phyloP scores from a whole-genome alignment of 2,113 vertebrate genomes.

The Alosa alosa region DNA sequence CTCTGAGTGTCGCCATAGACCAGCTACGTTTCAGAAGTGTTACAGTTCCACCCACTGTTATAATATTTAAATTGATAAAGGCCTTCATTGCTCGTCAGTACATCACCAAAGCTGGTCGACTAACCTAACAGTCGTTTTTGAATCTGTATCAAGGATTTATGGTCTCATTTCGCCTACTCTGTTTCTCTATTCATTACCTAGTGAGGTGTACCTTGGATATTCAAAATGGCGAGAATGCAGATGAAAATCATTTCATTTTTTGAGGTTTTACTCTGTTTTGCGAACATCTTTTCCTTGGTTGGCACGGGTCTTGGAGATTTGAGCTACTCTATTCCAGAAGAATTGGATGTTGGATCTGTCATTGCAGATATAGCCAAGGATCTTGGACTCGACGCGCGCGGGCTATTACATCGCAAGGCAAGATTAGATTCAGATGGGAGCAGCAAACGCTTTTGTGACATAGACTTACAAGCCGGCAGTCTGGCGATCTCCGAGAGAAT shows the following conservation, averaged over 20 bases:
- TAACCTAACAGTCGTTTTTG: no score
- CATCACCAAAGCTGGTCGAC: no score
- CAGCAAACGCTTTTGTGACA: slow-evolving; percentile 56
- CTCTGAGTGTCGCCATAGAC: slow-evolving; percentile 38
- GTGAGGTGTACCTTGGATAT: no score
- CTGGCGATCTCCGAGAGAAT: slow-evolving; percentile 57
- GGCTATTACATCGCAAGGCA: slow-evolving; percentile 68
- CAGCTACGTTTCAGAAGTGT: neutral
- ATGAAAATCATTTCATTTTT: no score
- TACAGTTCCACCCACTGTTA: neutral
- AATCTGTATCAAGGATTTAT: no score
- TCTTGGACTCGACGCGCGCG: slow-evolving; percentile 67
- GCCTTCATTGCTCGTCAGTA: no score
- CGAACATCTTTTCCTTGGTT: no score
- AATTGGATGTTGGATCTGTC: slow-evolving; percentile 60
- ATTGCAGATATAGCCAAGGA: slow-evolving; percentile 70
- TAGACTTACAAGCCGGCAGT: slow-evolving; percentile 52
- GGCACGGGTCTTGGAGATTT: slow-evolving; percentile 42
- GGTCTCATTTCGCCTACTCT: no score
- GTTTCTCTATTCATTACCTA: no score
- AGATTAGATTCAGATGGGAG: slow-evolving; percentile 65
- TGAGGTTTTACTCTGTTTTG: no score
- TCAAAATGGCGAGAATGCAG: no score
- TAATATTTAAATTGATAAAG: neutral
- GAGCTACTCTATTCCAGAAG: slow-evolving; percentile 66